Percentiles rank a stretch among this genome's conserved stretches.
phyloP scores from a whole-genome alignment of 2,797 vertebrate species.

The Hemibagrus guttatus region DNA sequence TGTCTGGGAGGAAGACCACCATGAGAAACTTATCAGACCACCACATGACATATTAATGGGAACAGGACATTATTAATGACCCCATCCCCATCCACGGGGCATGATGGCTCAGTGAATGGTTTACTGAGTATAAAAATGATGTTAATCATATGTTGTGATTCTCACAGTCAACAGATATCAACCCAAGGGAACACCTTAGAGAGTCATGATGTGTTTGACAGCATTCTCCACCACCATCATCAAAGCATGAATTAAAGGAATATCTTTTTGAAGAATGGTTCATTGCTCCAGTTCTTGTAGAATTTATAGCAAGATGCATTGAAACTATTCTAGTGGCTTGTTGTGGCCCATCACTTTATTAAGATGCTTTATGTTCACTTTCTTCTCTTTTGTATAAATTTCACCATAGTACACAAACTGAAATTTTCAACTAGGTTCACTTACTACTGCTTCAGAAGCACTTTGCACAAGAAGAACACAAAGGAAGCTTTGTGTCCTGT shows the following conservation, averaged over 20 bases:
- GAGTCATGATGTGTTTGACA: background rate
- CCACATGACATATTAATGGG: conserved; percentile 42
- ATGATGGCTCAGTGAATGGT: background rate
- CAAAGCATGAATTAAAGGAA: background rate
- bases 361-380: background rate
- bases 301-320: background rate
- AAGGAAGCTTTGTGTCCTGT: background rate
- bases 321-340: background rate
- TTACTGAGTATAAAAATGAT: background rate
- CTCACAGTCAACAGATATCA: background rate
- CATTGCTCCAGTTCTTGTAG: background rate
- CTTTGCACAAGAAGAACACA: background rate
- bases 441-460: background rate
- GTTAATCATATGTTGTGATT: background rate
- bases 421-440: background rate
- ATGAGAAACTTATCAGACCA: conserved; percentile 64
- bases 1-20: conserved; percentile 45
- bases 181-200: background rate
- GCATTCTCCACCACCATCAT: background rate
- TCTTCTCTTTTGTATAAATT: background rate
- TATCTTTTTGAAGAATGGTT: background rate
- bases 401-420: background rate
- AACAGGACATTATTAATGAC: background rate
- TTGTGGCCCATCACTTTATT: background rate
- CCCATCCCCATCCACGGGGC: background rate